These are phyloP conservation scores for Lasioglossum morio DNA, from an alignment of 2,888 invertebrate genomes.

Conservation along the genomic window DNA sequence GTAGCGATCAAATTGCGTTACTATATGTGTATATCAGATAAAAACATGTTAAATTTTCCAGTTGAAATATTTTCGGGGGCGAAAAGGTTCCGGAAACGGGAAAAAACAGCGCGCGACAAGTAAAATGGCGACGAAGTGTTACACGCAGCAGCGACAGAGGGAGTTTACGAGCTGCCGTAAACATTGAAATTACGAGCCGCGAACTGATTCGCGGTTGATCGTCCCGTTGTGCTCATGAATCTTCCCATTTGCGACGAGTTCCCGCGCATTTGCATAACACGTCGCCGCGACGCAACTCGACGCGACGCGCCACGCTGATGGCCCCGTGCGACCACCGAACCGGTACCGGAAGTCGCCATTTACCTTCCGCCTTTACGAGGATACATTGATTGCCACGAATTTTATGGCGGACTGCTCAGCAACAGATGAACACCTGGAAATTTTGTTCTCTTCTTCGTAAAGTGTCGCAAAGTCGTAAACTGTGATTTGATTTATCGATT, in stretches of 20 bases:
- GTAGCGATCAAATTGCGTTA: too few relatives aligned
- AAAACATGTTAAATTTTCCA: too few relatives aligned
- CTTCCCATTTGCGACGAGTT: slow-evolving; percentile 7
- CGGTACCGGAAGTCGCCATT: background rate
- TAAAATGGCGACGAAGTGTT: slow-evolving; percentile 8
- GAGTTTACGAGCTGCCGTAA: slow-evolving; percentile 29
- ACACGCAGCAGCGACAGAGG: background rate
- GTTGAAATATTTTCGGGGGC: too few relatives aligned
- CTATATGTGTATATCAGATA: too few relatives aligned
- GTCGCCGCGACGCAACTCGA: background rate
- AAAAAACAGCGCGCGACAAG: background rate
- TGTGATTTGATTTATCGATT: background rate
- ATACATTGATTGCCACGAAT: background rate
- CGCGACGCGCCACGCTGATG: background rate
- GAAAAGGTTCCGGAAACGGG: background rate
- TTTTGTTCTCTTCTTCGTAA: background rate
- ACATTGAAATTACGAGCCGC: slow-evolving; percentile 28
- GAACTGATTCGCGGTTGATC: slow-evolving; percentile 7
- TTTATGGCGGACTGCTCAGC: background rate
- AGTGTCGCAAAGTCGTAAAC: too few relatives aligned
- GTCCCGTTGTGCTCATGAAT: background rate
- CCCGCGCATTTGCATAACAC: slow-evolving; percentile 20
- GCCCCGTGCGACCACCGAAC: background rate
- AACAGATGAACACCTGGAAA: background rate
- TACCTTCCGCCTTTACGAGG: background rate